These are phyloP conservation scores for Podarcis cretensis DNA, from an alignment of 2,113 vertebrate genomes.

Conservation along the genomic window DNA sequence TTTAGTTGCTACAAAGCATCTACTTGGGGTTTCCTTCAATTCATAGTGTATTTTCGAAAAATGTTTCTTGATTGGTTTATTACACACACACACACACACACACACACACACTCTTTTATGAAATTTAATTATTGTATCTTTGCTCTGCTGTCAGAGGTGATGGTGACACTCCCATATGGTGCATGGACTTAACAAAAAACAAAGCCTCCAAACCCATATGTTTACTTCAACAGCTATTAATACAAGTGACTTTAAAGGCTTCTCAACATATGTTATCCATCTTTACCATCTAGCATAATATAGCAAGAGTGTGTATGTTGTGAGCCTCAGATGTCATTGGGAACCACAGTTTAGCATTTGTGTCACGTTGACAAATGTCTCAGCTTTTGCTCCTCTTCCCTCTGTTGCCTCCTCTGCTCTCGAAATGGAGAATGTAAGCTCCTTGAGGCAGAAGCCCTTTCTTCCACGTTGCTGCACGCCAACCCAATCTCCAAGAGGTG, in stretches of 20 bases:
- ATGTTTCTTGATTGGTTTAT: neutral
- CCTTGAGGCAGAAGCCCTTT: neutral
- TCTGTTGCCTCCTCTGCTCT: neutral
- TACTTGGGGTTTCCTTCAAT: neutral
- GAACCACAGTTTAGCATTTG: neutral
- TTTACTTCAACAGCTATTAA: neutral
- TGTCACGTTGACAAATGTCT: neutral
- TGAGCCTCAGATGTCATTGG: neutral
- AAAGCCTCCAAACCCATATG: neutral
- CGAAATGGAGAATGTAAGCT: neutral
- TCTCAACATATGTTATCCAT: slow-evolving; percentile 17
- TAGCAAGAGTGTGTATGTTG: neutral
- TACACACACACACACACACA: neutral
- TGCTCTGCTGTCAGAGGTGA: slow-evolving; percentile 8
- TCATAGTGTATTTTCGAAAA: neutral
- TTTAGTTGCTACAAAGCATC: neutral
- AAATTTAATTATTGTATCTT: slow-evolving; percentile 29
- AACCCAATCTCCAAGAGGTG: too few species aligned
- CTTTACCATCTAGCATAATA: neutral
- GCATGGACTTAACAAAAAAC: neutral
- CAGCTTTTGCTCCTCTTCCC: neutral
- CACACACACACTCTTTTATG: neutral
- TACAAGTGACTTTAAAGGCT: slow-evolving; percentile 17
- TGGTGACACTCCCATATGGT: slow-evolving; percentile 1
- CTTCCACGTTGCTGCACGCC: neutral